phyloP scores from a whole-genome alignment of 2,797 vertebrate genomes.

The Tangara arthus region DNA sequence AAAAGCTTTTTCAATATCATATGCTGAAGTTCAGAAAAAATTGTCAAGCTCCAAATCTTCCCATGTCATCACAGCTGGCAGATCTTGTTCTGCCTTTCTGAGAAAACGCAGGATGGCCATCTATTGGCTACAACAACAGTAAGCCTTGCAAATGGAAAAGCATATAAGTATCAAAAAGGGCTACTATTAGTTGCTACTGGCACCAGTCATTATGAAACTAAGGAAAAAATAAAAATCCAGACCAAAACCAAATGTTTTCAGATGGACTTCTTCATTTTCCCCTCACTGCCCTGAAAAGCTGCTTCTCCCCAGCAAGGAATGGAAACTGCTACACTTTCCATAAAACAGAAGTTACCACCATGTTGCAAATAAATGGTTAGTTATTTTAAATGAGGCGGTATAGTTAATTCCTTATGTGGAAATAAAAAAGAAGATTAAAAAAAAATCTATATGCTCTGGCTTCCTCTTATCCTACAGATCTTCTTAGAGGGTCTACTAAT shows the following conservation, averaged over 20 bases:
- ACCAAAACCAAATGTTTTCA: background rate
- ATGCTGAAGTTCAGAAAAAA: background rate
- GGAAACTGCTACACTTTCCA: constrained; percentile 10
- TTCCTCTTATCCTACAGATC: background rate
- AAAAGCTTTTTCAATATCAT: background rate
- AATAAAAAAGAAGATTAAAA: background rate
- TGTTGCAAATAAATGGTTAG: constrained; percentile 23
- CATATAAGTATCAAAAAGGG: background rate
- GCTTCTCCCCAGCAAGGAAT: background rate
- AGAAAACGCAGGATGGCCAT: background rate
- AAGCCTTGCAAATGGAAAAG: background rate
- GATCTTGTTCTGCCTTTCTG: background rate
- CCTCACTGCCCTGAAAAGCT: background rate
- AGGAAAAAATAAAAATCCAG: background rate
- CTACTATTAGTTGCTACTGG: background rate
- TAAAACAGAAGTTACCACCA: constrained; percentile 10
- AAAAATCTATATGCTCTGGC: background rate
- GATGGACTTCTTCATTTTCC: background rate
- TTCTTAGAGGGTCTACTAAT: background rate
- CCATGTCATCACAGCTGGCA: background rate
- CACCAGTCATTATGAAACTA: background rate
- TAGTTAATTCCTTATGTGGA: background rate
- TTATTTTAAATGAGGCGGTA: constrained; percentile 26
- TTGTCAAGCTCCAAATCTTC: background rate
- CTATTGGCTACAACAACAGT: background rate